Evolutionary conservation across 2,113 vertebrate species (phyloP), one percentile per base, ranked within the genome.

Genomic region (Procapra przewalskii): DNA sequence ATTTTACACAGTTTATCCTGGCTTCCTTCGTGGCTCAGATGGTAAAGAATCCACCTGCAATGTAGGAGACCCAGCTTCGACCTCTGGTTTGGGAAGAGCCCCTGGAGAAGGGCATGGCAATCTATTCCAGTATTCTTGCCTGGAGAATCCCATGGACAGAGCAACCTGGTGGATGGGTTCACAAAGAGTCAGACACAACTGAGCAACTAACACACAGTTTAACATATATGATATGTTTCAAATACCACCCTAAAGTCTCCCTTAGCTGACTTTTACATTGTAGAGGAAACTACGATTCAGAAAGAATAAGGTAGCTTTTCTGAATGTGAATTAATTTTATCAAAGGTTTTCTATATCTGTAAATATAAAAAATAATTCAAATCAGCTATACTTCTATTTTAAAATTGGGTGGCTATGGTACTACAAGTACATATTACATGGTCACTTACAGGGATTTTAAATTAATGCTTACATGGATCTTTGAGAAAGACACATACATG

Each of bases 291-390:
- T 88, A 33, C 79, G 81, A 82, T 64, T n/a, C 40, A 91, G 54
- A 93, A 85, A 94, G 40, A 85, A 91, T 43, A 88, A 82, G 23
- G 12, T 19, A 54, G 21, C 17, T 93, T 89, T 95, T 45, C 62
- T 96, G 29, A 96, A 85, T 67, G 54, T 87, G 10, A 59, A 52
- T 64, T 48, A 55, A 54, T 23, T 90, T 75, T 92, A 82, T 95
- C 45, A 92, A 90, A 84, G 77, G 54, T 48, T 90, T 48, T 77
- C 96, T 85, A 17, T 36, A 59, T 33, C 23, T 92, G 94, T 90
- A 95, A 97, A 81, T 75, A 81, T 3, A 97, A 7, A 86, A 93
- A 90, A 84, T 71, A 57, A 60, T 50, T 79, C 45, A 90, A 94
- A 64, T 84, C 33, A 81, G 52, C 3, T 48, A 71, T 45, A 27